Conservation (phyloP, 2,888 invertebrate species). For the Philereme transversata region DNA sequence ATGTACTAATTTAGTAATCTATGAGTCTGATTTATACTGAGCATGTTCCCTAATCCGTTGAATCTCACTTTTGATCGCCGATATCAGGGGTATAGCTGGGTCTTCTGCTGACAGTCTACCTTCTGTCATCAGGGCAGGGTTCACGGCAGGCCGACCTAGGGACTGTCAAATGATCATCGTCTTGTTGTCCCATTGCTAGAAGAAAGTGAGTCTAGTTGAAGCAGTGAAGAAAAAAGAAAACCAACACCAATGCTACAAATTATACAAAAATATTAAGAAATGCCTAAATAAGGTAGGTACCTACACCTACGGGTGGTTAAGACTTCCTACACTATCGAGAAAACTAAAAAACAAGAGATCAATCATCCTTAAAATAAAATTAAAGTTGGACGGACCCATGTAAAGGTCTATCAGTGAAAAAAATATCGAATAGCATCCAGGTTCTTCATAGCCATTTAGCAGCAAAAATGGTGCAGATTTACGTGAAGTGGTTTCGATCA, state of each 20-base stretch:
- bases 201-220: slow-evolving; percentile 40
- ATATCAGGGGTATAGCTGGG: slow-evolving; percentile 92
- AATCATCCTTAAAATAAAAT: too few species aligned
- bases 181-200: slow-evolving; percentile 56
- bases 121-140: slow-evolving; percentile 79
- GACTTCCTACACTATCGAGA: too few species aligned
- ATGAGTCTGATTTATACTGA: slow-evolving; percentile 51
- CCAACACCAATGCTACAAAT: neutral
- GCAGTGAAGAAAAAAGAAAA: slow-evolving; percentile 19
- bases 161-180: slow-evolving; percentile 60
- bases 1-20: slow-evolving; percentile 11
- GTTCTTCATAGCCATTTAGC: too few species aligned
- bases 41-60: slow-evolving; percentile 69
- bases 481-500: too few species aligned
- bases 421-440: too few species aligned
- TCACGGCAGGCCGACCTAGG: slow-evolving; percentile 57
- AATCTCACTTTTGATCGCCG: slow-evolving; percentile 91
- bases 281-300: neutral
- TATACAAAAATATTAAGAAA: neutral
- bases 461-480: too few species aligned
- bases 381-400: too few species aligned
- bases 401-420: too few species aligned
- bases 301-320: too few species aligned
- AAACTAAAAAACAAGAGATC: too few species aligned
- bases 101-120: slow-evolving; percentile 85